Evolutionary conservation across 2,888 invertebrate species (phyloP).

Genomic region (Protonemura montana): DNA sequence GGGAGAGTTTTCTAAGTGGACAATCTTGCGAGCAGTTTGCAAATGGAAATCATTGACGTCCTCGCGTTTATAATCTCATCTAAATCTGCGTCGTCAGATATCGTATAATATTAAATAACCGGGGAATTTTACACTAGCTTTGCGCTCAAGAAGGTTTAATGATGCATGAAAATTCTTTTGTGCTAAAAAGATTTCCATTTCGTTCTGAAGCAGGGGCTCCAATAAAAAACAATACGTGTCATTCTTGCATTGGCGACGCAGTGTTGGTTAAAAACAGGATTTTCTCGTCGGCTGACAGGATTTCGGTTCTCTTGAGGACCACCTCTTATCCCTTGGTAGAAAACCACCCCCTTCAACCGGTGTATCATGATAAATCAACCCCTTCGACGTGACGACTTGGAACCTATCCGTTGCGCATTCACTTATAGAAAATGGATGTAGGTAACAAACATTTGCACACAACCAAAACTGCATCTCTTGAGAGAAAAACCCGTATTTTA

Average conservation of each 20-base stretch:
- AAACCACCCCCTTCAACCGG: not conserved
- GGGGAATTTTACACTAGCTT: not conserved
- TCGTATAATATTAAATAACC: not conserved
- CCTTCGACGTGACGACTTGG: not conserved
- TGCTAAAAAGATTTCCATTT: not conserved
- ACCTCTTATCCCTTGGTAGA: not conserved
- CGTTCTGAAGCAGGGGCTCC: not conserved
- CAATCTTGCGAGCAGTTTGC: no score
- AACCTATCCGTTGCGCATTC: not conserved
- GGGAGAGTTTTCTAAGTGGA: no score
- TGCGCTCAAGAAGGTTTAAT: not conserved
- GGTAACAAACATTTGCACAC: no score
- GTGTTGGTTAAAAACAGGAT: conserved; percentile 14
- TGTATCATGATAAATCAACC: conserved; percentile 20
- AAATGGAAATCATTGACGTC: no score
- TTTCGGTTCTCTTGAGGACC: not conserved
- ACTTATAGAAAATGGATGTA: not conserved
- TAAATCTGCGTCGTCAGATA: not conserved
- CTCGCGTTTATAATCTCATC: not conserved
- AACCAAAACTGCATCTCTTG: no score
- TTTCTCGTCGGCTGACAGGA: not conserved
- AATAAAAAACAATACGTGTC: conserved; percentile 24
- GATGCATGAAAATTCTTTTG: conserved; percentile 24
- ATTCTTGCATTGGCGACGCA: not conserved
- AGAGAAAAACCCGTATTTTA: no score